These are phyloP conservation scores for Egretta garzetta DNA, from an alignment of 2,113 vertebrate genomes.

Conservation along the genomic window DNA sequence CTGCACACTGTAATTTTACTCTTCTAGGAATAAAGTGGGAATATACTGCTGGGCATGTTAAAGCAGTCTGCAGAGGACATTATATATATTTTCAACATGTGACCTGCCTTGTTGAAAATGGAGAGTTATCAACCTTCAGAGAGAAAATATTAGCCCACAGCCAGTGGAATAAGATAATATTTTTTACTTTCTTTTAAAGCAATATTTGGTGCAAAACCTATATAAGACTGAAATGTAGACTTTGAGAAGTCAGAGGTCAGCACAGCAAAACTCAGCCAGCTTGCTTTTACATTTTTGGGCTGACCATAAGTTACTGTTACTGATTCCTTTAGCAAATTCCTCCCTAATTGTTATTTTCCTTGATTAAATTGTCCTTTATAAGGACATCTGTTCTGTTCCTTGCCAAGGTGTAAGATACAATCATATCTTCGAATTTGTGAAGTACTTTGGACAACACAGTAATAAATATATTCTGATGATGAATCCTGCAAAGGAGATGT, in stretches of 20 bases:
- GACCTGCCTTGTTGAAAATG: slow-evolving; percentile 41
- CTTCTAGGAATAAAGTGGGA: slow-evolving; percentile 51
- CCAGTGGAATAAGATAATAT: neutral
- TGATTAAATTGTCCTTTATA: slow-evolving; percentile 48
- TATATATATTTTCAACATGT: slow-evolving; percentile 42
- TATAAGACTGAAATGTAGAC: neutral
- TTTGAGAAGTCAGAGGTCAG: neutral
- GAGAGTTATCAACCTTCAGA: neutral
- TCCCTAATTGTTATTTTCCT: slow-evolving; percentile 27
- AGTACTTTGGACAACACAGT: slow-evolving; percentile 30
- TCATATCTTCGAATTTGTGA: neutral
- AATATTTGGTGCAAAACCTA: neutral
- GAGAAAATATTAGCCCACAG: slow-evolving; percentile 18
- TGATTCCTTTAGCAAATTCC: neutral
- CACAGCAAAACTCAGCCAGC: neutral
- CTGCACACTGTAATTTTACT: slow-evolving; percentile 60
- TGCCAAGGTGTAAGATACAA: slow-evolving; percentile 48
- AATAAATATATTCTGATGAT: slow-evolving; percentile 6
- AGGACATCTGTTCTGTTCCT: slow-evolving; percentile 48
- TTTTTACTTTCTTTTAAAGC: neutral
- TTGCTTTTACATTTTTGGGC: neutral
- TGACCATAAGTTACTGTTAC: neutral
- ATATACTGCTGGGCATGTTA: slow-evolving; percentile 48
- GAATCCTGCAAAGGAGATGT: neutral
- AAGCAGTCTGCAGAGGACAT: slow-evolving; percentile 49